Evolutionary conservation across 2,113 vertebrate genomes (phyloP).

Genomic region (Indicator indicator): DNA sequence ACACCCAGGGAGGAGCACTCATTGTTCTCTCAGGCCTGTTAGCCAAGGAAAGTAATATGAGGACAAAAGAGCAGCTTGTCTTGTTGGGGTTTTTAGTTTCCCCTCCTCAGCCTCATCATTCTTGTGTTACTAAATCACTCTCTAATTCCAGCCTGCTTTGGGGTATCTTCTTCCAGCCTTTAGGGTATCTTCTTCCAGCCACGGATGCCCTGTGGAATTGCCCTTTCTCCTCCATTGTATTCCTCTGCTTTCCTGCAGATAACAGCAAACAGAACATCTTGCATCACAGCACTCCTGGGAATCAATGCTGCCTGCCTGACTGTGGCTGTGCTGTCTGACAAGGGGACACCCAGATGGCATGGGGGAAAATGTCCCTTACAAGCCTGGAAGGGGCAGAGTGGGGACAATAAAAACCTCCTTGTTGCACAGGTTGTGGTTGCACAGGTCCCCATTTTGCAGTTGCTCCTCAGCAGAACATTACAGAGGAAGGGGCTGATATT

Average conservation of each 20-base stretch:
- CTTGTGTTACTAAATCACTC: not conserved
- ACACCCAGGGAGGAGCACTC: not conserved
- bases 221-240: not conserved
- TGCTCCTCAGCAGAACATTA: not conserved
- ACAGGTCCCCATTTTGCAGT: not conserved
- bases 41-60: not conserved
- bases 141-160: not conserved
- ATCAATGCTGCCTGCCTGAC: accelerated
- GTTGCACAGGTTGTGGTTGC: accelerated
- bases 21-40: not conserved
- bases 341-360: not conserved
- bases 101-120: not conserved
- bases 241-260: not conserved
- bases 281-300: not conserved
- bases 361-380: not conserved
- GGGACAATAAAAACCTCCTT: not conserved
- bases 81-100: not conserved
- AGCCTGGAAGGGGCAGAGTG: not conserved
- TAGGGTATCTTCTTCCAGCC: not conserved
- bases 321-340: not conserved
- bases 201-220: not conserved
- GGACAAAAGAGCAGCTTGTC: not conserved
- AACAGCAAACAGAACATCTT: not conserved
- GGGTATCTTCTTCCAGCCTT: not conserved
- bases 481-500: too few species aligned